These are phyloP conservation scores for Ectropis crepuscularia DNA, from an alignment of 2,888 invertebrate genomes.

Conservation along the genomic window DNA sequence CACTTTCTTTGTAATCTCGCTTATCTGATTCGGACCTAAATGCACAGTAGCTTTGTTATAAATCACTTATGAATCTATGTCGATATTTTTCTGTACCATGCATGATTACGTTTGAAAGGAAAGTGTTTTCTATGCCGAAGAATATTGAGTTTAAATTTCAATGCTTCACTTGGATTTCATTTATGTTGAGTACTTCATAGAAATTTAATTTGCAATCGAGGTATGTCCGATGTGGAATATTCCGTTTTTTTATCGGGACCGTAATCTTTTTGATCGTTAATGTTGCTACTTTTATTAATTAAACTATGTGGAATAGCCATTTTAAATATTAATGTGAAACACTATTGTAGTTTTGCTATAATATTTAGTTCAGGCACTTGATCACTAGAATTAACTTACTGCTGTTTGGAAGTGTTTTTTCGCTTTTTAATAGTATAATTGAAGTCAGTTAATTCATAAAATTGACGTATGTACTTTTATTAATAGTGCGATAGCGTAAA, in stretches of 20 bases:
- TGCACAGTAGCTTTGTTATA: conserved; percentile 55
- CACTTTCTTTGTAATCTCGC: conserved; percentile 51
- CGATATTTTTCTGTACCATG: conserved; percentile 43
- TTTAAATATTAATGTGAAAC: conserved; percentile 1
- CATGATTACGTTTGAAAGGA: conserved; percentile 42
- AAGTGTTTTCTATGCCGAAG: conserved; percentile 52
- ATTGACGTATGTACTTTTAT: no score
- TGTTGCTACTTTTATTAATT: conserved; percentile 28
- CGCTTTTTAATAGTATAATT: not conserved
- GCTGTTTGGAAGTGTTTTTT: not conserved
- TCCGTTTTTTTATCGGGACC: conserved; percentile 32
- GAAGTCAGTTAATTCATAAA: no score
- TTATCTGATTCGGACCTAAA: conserved; percentile 43
- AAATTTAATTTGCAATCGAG: conserved; percentile 48
- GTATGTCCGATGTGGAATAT: conserved; percentile 38
- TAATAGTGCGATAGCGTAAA: no score
- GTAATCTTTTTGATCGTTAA: conserved; percentile 27
- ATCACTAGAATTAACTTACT: not conserved
- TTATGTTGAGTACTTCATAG: conserved; percentile 42
- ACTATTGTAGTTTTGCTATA: conserved; percentile 1
- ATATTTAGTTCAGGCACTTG: conserved; percentile 10
- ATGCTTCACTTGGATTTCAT: conserved; percentile 28
- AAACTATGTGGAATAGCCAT: conserved; percentile 36
- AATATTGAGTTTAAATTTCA: conserved; percentile 39
- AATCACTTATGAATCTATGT: conserved; percentile 58